Percentiles rank a stretch among this genome's conserved stretches.
phyloP scores from a whole-genome alignment of 2,113 vertebrate genomes.

The Coregonus clupeaformis region DNA sequence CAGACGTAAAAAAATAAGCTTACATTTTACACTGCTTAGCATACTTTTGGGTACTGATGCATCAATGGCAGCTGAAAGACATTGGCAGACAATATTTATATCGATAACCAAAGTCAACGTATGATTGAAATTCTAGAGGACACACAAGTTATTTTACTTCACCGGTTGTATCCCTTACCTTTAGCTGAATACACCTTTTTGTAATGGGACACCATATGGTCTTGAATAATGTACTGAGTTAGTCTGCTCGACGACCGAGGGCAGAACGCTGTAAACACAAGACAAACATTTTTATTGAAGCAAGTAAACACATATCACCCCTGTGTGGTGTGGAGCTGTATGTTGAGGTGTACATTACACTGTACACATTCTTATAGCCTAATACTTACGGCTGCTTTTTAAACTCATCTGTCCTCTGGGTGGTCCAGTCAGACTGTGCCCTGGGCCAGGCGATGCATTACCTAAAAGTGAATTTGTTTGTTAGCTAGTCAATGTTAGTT shows the following conservation, averaged over 20 bases:
- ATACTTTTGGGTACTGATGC: slow-evolving; percentile 86
- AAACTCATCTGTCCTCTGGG: slow-evolving; percentile 37
- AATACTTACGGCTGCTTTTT: slow-evolving; percentile 63
- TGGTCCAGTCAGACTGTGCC: slow-evolving; percentile 12
- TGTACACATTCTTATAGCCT: background rate
- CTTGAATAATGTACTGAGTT: slow-evolving; percentile 82
- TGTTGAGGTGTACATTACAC: too few species aligned
- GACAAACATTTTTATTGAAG: background rate
- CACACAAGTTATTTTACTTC: too few species aligned
- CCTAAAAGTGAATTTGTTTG: slow-evolving; percentile 38
- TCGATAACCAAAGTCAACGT: too few species aligned
- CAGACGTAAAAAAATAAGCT: slow-evolving; percentile 59
- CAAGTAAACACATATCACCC: too few species aligned
- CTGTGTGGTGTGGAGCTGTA: too few species aligned
- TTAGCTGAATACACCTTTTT: slow-evolving; percentile 91
- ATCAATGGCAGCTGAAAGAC: slow-evolving; percentile 82
- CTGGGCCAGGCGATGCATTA: slow-evolving; percentile 54
- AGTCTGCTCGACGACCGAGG: slow-evolving; percentile 77
- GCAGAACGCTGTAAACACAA: slow-evolving; percentile 71
- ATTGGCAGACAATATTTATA: background rate
- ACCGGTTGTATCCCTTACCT: slow-evolving; percentile 74
- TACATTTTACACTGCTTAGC: slow-evolving; percentile 83
- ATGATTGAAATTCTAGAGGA: too few species aligned
- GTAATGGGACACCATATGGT: slow-evolving; percentile 93
- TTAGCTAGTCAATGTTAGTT: too few species aligned